phyloP scores from a whole-genome alignment of 2,888 invertebrate genomes.

The Agapostemon virescens region DNA sequence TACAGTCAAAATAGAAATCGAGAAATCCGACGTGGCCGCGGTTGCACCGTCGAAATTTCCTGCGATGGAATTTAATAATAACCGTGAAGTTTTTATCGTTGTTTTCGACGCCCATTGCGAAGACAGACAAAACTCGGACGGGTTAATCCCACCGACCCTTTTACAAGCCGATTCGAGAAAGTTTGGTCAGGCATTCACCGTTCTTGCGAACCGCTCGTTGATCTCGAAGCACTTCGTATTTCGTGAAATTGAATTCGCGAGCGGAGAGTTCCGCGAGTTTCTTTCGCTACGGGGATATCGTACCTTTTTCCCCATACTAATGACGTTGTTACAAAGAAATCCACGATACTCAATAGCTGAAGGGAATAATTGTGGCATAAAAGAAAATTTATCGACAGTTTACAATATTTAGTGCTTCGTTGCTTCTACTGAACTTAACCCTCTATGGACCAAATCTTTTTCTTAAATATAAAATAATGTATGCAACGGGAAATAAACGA shows the following conservation, averaged over 20 bases:
- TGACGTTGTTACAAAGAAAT: neutral
- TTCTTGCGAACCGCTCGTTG: neutral
- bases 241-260: conserved; percentile 38
- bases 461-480: no score
- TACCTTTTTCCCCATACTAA: neutral
- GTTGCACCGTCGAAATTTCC: conserved; percentile 4
- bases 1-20: conserved; percentile 1
- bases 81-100: conserved; percentile 8
- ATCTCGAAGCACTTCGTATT: neutral
- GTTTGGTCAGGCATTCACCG: neutral
- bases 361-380: neutral
- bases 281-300: neutral
- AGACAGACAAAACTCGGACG: conserved; percentile 3
- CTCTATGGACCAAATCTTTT: no score
- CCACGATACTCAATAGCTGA: neutral
- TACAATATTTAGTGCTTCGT: neutral
- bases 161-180: conserved; percentile 23
- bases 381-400: neutral
- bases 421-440: neutral
- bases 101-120: neutral
- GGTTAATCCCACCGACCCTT: conserved; percentile 30
- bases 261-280: conserved; percentile 23
- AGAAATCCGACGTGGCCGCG: neutral
- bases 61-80: conserved; percentile 17
- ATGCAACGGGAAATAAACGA: no score